Evolutionary conservation across 2,888 invertebrate genomes (phyloP), one percentile per base, ranked within the genome.

Genomic region (Polietes domitor): DNA sequence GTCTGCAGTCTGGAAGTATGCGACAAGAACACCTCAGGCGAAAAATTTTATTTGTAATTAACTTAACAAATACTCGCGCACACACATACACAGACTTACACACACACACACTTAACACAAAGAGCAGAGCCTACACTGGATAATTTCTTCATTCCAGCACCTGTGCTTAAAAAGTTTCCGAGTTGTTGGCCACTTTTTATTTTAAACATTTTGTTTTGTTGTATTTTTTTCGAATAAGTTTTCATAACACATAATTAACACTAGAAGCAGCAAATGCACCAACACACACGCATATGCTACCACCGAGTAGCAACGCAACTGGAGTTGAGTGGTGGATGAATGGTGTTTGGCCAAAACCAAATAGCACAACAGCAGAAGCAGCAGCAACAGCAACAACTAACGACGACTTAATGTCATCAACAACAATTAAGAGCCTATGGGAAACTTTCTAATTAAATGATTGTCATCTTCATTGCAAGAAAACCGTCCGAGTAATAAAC

Each of bases 371-470:
- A 37, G 37, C 32, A 10, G 37, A 41, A 41, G 41, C 58, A 68
- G 41, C 68, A 68, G 43, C 75, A 84, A 78, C 70, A 84, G 72
- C 76, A 76, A 73, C 79, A 77, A 85, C 83, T 65, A 85, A 80
- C 82, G 78, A 82, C 85, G 79, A 82, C 86, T 84, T 83, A 83
- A 82, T 87, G 85, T 87, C 87, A 87, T 86, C 87, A 87, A 86
- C 86, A 85, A 86, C 87, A 87, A 88, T 87, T 88, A 87, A 86
- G 88, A 89, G 91, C 91, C 90, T 90, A 90, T 90, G 91, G 90
- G 90, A 90, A 91, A 90, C 89, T 90, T 90, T 90, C 90, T 90
- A 90, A 90, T 90, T 90, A 90, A 91, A 90, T 90, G 90, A 90
- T 90, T 90, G 90, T 90, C 91, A 90, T 90, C 90, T 90, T 88